Evolutionary conservation across 1,140 invertebrate genomes (phyloP), one percentile per base, ranked within the genome.

Genomic region (Musca vetustissima): DNA sequence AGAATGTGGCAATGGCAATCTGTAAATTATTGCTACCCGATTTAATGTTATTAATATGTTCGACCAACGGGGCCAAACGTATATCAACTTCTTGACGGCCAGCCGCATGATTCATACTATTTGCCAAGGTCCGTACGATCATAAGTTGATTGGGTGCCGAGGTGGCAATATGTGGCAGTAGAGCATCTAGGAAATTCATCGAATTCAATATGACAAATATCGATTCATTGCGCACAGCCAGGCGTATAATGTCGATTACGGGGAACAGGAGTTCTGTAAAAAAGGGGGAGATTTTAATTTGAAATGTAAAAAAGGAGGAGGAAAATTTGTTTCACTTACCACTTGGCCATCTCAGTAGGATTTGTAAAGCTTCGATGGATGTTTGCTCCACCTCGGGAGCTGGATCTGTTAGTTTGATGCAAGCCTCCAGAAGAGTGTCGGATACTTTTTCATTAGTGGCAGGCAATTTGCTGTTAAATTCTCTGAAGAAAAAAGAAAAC

Each of bases 171-270:
- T 78, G 84, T 69, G 66, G 85, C 69, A 77, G 81, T 76, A 70
- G 71, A 66, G n/a, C 76, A 70, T 69, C 82, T 77, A 79, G 75
- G 75, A 71, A 81, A 72, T 64, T 83, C 49, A 75, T 76, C 75
- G 81, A 86, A 79, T 87, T 90, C 69, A 91, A 84, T 71, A 82
- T 69, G 71, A 84, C 84, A 83, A 88, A 89, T 15, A 91, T 84
- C 0, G 84, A 81, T 76, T 87, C 85, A 70, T 89, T 86, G 43
- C 91, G 86, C 24, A 96, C 86, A 1, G 90, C 90, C 73, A 97
- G 84, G 66, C 95, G 87, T 2, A 93, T 85, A 17, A 97, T 83
- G 83, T 98, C 95, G 25, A 98, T 83, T 9, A 90, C 91, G 1
- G 96, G 96, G 83, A 97, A 97, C 1, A 96, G 82, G 70, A 89